Conservation (phyloP, 2,113 vertebrate species). For the Ramphastos sulfuratus region DNA sequence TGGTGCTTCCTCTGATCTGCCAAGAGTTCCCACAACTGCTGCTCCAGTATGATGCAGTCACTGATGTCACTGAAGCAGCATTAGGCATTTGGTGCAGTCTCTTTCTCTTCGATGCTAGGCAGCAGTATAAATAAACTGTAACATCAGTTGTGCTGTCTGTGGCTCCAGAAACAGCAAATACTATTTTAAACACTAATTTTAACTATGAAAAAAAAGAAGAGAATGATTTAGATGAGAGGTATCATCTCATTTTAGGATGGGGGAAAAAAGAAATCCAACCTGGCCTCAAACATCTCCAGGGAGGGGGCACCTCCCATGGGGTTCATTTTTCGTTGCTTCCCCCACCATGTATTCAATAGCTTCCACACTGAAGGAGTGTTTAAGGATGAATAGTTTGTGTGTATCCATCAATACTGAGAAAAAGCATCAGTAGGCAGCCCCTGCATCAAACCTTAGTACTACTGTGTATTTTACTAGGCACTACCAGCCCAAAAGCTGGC, state of each 20-base stretch:
- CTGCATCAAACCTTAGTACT: background rate
- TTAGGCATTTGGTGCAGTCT: background rate
- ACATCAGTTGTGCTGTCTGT: background rate
- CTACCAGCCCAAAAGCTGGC: fast-evolving
- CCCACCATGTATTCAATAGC: background rate
- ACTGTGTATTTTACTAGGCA: background rate
- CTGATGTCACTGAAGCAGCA: background rate
- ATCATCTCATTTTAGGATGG: background rate
- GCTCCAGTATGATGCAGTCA: background rate
- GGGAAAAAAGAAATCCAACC: background rate
- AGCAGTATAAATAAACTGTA: background rate
- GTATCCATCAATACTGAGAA: background rate
- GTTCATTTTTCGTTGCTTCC: fast-evolving
- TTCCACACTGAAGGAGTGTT: background rate
- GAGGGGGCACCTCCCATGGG: background rate
- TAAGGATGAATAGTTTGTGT: background rate
- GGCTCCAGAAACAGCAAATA: background rate
- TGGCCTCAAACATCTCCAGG: background rate
- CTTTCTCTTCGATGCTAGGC: background rate
- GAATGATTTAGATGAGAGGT: background rate
- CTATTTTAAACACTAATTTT: background rate
- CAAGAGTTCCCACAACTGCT: background rate
- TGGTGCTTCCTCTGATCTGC: background rate
- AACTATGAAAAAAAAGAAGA: background rate
- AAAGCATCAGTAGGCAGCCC: background rate